These are phyloP conservation scores for Andrena bicolor DNA, from an alignment of 2,888 invertebrate genomes.

Conservation along the genomic window DNA sequence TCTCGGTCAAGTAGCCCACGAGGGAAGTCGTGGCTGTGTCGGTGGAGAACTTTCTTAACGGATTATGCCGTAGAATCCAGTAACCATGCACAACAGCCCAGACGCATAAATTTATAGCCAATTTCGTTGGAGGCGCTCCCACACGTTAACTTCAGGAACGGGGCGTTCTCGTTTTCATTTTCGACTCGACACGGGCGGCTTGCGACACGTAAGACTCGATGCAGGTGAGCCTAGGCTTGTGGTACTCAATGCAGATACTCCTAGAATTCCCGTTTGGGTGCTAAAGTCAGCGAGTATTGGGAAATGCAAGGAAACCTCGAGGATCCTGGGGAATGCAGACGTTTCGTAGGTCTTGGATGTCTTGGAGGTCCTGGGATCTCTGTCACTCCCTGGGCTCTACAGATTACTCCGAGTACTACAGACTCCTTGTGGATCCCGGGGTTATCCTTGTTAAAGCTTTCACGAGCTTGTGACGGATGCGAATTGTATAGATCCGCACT, in stretches of 20 bases:
- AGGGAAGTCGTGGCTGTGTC: background rate
- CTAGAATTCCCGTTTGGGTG: background rate
- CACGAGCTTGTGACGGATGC: too few species aligned
- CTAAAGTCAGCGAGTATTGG: background rate
- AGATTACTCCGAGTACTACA: too few species aligned
- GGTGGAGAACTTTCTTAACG: slow-evolving; percentile 24
- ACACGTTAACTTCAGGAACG: background rate
- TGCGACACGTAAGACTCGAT: background rate
- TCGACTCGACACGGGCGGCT: background rate
- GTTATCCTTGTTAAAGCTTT: too few species aligned
- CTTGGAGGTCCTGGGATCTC: background rate
- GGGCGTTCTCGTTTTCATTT: background rate
- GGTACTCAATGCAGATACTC: background rate
- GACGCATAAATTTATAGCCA: slow-evolving; percentile 47
- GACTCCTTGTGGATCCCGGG: too few species aligned
- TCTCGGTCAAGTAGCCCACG: background rate
- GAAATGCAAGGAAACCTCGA: background rate
- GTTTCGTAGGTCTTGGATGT: background rate
- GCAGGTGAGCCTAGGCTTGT: background rate
- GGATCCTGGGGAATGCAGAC: background rate
- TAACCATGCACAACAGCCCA: slow-evolving; percentile 43
- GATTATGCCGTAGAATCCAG: slow-evolving; percentile 60
- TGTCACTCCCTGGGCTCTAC: too few species aligned
- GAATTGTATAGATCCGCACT: too few species aligned
- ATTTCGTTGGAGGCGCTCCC: slow-evolving; percentile 34